These are phyloP conservation scores for Hydroisotoma schaefferi DNA, from an alignment of 2,888 invertebrate genomes.

Conservation along the genomic window DNA sequence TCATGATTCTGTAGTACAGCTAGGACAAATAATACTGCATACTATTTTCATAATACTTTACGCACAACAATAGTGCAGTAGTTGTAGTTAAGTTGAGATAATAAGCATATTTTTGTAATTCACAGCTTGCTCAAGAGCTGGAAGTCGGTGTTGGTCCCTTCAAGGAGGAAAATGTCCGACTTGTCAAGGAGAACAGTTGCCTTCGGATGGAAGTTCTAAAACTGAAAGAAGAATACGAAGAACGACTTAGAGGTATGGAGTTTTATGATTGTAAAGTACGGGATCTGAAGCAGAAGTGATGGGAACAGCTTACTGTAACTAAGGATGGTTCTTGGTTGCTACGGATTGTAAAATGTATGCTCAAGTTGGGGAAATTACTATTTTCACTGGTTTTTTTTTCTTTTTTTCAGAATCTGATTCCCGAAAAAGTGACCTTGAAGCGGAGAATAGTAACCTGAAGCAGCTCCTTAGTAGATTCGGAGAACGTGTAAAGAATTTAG, in stretches of 20 bases:
- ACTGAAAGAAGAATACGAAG: slow-evolving; percentile 33
- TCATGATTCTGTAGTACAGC: too few relatives aligned
- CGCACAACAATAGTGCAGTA: too few relatives aligned
- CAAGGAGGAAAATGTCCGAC: slow-evolving; percentile 41
- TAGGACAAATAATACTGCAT: too few relatives aligned
- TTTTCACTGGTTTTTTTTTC: not conserved
- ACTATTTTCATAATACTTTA: too few relatives aligned
- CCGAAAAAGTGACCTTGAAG: slow-evolving; percentile 37
- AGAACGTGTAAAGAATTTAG: slow-evolving; percentile 18
- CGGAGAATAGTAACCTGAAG: slow-evolving; percentile 44
- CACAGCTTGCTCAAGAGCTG: slow-evolving; percentile 42
- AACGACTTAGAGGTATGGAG: slow-evolving; percentile 31
- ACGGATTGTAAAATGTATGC: too few relatives aligned
- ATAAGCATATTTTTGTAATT: too few relatives aligned
- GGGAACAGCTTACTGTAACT: too few relatives aligned
- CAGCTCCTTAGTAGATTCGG: slow-evolving; percentile 43
- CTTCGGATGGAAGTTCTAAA: slow-evolving; percentile 37
- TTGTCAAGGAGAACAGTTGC: slow-evolving; percentile 45
- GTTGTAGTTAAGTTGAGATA: too few relatives aligned
- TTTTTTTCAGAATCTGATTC: slow-evolving; percentile 21
- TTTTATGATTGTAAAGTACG: not conserved
- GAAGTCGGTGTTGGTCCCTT: slow-evolving; percentile 43
- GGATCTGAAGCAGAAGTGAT: not conserved
- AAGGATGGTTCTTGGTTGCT: too few relatives aligned
- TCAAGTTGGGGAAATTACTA: too few relatives aligned